Base-by-base conservation (phyloP, 1,140 invertebrate genomes). In the Drosophila orena region DNA sequence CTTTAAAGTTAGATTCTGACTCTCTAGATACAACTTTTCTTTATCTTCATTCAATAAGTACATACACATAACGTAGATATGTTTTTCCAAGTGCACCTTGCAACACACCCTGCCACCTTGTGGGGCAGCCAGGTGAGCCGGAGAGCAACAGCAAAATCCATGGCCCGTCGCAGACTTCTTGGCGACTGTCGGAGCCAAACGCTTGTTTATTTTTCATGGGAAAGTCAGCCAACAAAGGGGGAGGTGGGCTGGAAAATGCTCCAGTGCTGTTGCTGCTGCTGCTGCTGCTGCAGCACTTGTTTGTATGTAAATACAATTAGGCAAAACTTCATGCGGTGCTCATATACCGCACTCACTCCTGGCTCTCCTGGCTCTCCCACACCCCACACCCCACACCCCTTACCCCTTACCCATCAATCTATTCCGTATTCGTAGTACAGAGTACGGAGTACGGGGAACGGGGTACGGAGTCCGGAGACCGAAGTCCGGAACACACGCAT, bases 141-240 rank as follows among this genome's bases (percentile, higher is more conserved):
- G 43, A 40, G 68, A 40, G 68, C 68, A 52, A 68, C 27, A 68
- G 61, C 64, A 70, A 57, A 71, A 69, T 49, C 64, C 47, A 68
- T 57, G 70, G 58, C 64, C 62, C 83, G 61, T 71, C 83, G 61
- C 79, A 88, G 83, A 88, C 83, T 83, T 88, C 79, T 89, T 89
- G 83, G 83, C 83, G 83, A 89, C 83, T 89, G 68, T 50, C 84
- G 47, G 80, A 79, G 79, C 56, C 79, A 89, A 50, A 58, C 70
- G 79, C 59, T 60, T 88, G 83, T 88, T 88, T 88, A 88, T 88
- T 88, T 88, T 71, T 89, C 83, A 88, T 88, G 83, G 84, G 79
- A 88, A 89, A 88, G 60, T 86, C 84, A 62, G 79, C 49, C 54
- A 40, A 43, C 54, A 43, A 7, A 27, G 47, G 58, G 49, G 42